Base-by-base conservation (phyloP, 2,888 invertebrate genomes). In the Cryptus viduatorius region DNA sequence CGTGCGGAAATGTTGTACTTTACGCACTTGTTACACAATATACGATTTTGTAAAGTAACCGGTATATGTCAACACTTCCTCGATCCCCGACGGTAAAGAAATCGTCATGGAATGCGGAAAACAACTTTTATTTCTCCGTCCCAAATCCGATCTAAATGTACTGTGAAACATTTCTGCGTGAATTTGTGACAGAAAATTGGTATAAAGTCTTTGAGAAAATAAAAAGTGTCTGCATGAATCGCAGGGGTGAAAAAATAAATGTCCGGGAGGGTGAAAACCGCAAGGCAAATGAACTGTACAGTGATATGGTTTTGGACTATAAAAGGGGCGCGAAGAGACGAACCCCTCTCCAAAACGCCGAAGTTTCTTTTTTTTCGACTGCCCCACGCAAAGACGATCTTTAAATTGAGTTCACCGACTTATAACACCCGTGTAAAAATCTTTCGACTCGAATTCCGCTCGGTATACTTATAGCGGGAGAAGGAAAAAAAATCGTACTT, bases 381-480 rank as follows among this genome's bases (percentile, higher is more conserved):
- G 37, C 85, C 85, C 87, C 84, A 75, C 83, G 68, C 80, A 24
- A 88, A 85, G 87, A 88, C 89, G 90, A 92, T 90, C 91, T 93
- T 93, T 90, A 93, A 93, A 93, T 93, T 91, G 92, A 92, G 92
- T 92, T 91, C 90, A 89, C 89, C 88, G 89, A 91, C 91, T 93
- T 92, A 92, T 91, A 89, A 92, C 91, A 90, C 90, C 89, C 90
- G 87, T 92, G 93, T 93, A 93, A 93, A 93, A 88, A 37, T 37
- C 92, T 90, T 88, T 84, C 84, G 84, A 76, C 86, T 85, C 87
- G 88, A 89, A 90, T 91, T 90, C 89, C 89, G 87, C 85, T 77
- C 82, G 80, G 76, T 77, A 69, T 69, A 50, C 44, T 61, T 59
- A 48, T 29, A 50, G 46, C 37, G 4, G 4, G 37, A 37, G 53